Evolutionary conservation across 1,140 invertebrate species (phyloP).

Genomic region (Drosophila paulistorum): DNA sequence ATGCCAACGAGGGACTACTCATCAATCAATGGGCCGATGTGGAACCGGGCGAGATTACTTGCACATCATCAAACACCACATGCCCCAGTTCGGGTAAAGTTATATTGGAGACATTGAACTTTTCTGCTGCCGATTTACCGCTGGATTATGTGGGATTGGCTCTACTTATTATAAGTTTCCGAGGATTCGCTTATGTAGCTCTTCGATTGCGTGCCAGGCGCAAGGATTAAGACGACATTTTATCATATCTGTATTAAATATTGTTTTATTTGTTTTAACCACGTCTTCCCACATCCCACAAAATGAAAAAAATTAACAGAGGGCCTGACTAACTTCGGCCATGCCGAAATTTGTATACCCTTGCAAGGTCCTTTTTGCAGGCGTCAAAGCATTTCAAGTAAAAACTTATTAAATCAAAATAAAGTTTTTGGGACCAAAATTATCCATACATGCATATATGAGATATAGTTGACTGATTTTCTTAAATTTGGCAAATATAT

Average conservation of each 20-base stretch:
- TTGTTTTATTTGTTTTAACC: conserved; percentile 44
- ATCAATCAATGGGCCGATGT: conserved; percentile 96
- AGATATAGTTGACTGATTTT: too few species aligned
- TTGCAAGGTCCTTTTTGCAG: too few species aligned
- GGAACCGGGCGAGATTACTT: conserved; percentile 86
- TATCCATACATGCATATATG: too few species aligned
- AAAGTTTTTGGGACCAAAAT: too few species aligned
- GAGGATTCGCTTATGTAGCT: conserved; percentile 90
- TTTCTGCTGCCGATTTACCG: conserved; percentile 89
- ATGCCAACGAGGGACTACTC: conserved; percentile 95
- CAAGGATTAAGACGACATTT: conserved; percentile 53
- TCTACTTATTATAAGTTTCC: conserved; percentile 89
- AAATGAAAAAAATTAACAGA: too few species aligned
- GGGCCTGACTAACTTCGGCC: too few species aligned
- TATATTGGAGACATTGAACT: conserved; percentile 91
- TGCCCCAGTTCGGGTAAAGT: conserved; percentile 90
- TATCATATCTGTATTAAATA: conserved; percentile 34
- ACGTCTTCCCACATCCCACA: conserved; percentile 17
- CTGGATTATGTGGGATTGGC: conserved; percentile 89
- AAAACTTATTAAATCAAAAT: too few species aligned
- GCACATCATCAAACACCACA: conserved; percentile 88
- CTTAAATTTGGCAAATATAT: too few species aligned
- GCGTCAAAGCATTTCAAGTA: too few species aligned
- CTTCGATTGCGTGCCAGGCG: conserved; percentile 86
- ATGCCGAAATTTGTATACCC: too few species aligned